These are phyloP conservation scores for Antigone vipio DNA, from an alignment of 2,113 vertebrate genomes.

Conservation along the genomic window DNA sequence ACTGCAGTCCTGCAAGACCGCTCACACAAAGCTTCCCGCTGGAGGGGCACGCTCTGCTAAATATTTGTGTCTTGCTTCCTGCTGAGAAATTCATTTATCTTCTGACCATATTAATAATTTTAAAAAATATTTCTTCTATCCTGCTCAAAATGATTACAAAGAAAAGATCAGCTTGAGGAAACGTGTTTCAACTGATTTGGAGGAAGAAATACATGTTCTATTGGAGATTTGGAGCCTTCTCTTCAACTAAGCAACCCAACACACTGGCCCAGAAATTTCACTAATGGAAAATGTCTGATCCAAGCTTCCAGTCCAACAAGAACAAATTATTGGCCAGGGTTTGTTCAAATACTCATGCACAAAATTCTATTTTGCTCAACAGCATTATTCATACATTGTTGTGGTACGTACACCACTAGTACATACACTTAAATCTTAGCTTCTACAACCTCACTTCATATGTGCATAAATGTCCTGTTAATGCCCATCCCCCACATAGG, in stretches of 20 bases:
- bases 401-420: not conserved
- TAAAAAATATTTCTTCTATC: not conserved
- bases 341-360: not conserved
- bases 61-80: not conserved
- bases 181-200: rapidly evolving
- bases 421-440: not conserved
- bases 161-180: not conserved
- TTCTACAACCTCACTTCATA: not conserved
- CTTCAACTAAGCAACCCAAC: not conserved
- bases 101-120: not conserved
- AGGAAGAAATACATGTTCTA: not conserved
- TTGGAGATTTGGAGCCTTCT: not conserved
- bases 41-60: not conserved
- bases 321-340: not conserved
- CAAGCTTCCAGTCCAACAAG: not conserved
- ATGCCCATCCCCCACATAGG: not conserved
- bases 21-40: not conserved
- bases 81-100: not conserved
- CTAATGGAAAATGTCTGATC: not conserved
- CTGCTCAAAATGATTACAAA: not conserved
- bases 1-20: too few species aligned
- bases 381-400: too few species aligned
- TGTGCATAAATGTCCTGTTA: not conserved
- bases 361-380: not conserved
- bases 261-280: not conserved